Evolutionary conservation across 2,888 invertebrate species (phyloP).

Genomic region (Zele albiditarsus): DNA sequence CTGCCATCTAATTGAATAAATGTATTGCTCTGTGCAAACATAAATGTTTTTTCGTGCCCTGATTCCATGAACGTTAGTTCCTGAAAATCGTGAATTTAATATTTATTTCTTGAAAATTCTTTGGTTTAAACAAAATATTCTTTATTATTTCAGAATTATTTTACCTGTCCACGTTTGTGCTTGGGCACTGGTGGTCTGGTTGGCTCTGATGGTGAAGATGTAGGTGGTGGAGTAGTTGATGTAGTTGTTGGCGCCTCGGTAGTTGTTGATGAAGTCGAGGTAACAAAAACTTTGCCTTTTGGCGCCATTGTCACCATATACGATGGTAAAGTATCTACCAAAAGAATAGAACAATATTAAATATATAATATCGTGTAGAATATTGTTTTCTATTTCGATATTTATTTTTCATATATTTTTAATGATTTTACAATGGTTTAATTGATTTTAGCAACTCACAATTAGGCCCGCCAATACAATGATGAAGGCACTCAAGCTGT

Average conservation of each 20-base stretch:
- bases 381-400: neutral
- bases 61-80: constrained; percentile 90
- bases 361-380: constrained; percentile 2
- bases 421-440: neutral
- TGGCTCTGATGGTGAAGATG: constrained; percentile 72
- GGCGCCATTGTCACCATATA: constrained; percentile 71
- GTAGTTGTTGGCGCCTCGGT: constrained; percentile 75
- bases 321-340: constrained; percentile 75
- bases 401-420: neutral
- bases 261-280: constrained; percentile 72
- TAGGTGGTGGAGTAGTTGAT: constrained; percentile 65
- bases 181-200: constrained; percentile 80
- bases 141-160: neutral
- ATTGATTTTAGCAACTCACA: constrained; percentile 57
- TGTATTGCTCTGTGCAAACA: constrained; percentile 93
- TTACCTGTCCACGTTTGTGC: constrained; percentile 79
- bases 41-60: constrained; percentile 89
- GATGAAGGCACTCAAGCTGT: constrained; percentile 79
- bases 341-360: neutral
- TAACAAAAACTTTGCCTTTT: constrained; percentile 68
- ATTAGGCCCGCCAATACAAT: constrained; percentile 77
- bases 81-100: constrained; percentile 60
- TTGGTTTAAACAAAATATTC: neutral
- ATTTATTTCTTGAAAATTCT: neutral
- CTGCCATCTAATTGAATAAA: constrained; percentile 94